Evolutionary conservation across 2,888 invertebrate genomes (phyloP), one percentile per base, ranked within the genome.

Genomic region (Tuberolachnus salignus): DNA sequence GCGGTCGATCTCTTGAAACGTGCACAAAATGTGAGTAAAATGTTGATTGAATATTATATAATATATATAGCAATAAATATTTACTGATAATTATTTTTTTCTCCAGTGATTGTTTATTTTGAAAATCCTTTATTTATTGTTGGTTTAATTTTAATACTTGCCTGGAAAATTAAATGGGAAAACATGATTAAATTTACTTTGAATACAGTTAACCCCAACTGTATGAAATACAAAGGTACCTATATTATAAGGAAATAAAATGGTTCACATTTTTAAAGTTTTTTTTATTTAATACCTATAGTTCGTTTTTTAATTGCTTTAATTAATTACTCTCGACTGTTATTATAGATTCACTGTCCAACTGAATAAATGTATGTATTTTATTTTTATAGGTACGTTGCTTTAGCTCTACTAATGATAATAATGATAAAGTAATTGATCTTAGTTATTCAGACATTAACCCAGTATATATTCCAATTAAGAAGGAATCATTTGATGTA

Each of bases 341-440:
- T n/a, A n/a, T n/a, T n/a, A n/a, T 46, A 46, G 2, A 46, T 46
- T 46, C 10, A 44, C 44, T 8, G 4, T 16, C 1, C 26, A 26
- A n/a, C n/a, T 67, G 3, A 14, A 34, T 59, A 3, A 61, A 61
- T 51, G 19, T n/a, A 4, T 49, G 14, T 14, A 51, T 64, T 64
- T 66, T 42, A n/a, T 63, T 64, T 1, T 67, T 67, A 42, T 16
- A 78, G 75, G 21, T 19, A 26, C 64, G 75, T 13, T 57, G 14
- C 3, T 34, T 59, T 0, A 57, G 46, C 26, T 57, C 66, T 59
- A 16, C 67, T 26, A 59, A 57, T 67, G 59, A 59, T 14, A 66
- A 78, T 26, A 49, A 49, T 67, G 59, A 59, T 14, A 66, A 78
- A 59, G 19, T 78, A 21, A 67, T 78, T 13, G 75, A 78, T 46